Evolutionary conservation across 2,888 invertebrate genomes (phyloP).

Genomic region (Fissipunctia ypsillon): DNA sequence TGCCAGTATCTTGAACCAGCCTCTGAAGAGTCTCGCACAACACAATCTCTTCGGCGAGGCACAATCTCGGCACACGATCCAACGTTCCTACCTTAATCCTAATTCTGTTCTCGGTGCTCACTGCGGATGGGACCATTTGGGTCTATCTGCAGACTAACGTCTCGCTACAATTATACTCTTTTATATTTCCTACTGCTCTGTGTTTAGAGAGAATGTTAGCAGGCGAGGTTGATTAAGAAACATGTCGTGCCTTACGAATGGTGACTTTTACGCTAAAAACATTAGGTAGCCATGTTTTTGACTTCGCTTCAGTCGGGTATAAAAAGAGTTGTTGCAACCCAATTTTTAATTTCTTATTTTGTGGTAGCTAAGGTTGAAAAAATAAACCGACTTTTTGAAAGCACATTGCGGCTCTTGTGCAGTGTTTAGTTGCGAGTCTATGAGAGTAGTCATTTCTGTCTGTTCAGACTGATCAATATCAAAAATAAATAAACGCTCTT

Average conservation of each 20-base stretch:
- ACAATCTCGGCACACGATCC: slow-evolving; percentile 33
- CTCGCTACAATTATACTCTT: slow-evolving; percentile 9
- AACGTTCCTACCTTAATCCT: slow-evolving; percentile 35
- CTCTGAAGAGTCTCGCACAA: background rate
- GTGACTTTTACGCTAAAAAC: background rate
- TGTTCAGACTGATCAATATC: too few relatives aligned
- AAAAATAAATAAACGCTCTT: too few relatives aligned
- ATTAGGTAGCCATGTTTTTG: background rate
- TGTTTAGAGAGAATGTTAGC: slow-evolving; percentile 10
- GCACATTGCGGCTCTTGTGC: background rate
- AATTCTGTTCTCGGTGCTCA: slow-evolving; percentile 20
- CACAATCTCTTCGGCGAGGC: slow-evolving; percentile 11
- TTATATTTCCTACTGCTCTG: slow-evolving; percentile 23
- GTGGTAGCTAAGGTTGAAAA: background rate
- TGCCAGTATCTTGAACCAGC: background rate
- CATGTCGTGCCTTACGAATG: slow-evolving; percentile 15
- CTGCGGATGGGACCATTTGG: slow-evolving; percentile 23
- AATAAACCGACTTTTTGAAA: background rate
- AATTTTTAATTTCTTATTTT: background rate
- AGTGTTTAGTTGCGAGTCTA: background rate
- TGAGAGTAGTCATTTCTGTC: background rate
- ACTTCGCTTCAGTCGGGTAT: background rate
- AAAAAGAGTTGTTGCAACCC: background rate
- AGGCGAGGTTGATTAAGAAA: slow-evolving; percentile 1
- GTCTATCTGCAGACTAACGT: slow-evolving; percentile 22